These are phyloP conservation scores for Gonatopus flavifemur DNA, from an alignment of 1,140 invertebrate genomes.

Conservation along the genomic window DNA sequence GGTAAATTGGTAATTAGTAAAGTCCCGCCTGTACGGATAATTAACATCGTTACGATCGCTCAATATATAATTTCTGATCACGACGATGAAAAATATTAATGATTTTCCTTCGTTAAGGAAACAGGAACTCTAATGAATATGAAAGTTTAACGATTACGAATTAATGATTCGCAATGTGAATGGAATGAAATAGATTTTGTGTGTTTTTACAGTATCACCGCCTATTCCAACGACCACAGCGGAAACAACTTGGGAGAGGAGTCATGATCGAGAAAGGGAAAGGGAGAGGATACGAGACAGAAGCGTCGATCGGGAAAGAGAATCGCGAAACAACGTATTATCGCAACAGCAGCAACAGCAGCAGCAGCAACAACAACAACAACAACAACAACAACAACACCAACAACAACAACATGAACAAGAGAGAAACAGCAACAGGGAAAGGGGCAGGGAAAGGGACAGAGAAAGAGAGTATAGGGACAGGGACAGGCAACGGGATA, in stretches of 20 bases:
- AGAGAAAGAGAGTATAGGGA: slow-evolving; percentile 41
- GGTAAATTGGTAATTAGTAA: too few species aligned
- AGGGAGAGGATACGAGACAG: slow-evolving; percentile 35
- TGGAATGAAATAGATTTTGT: slow-evolving; percentile 10
- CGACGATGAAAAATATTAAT: too few species aligned
- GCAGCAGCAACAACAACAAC: slow-evolving; percentile 4
- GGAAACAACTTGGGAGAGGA: slow-evolving; percentile 32
- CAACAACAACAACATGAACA: slow-evolving; percentile 35
- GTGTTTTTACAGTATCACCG: slow-evolving; percentile 29
- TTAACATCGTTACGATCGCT: too few species aligned
- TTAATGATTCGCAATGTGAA: too few species aligned
- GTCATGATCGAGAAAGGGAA: slow-evolving; percentile 23
- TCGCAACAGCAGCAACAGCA: slow-evolving; percentile 6
- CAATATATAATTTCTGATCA: too few species aligned
- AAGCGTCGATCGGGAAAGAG: slow-evolving; percentile 36
- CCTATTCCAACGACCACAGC: slow-evolving; percentile 22
- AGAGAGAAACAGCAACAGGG: slow-evolving; percentile 28
- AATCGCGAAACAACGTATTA: too few species aligned
- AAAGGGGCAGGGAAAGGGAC: slow-evolving; percentile 43
- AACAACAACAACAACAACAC: slow-evolving; percentile 12
- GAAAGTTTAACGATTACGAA: too few species aligned
- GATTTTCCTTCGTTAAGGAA: too few species aligned
- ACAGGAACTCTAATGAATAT: too few species aligned
- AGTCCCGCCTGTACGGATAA: too few species aligned
- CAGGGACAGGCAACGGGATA: slow-evolving; percentile 42